phyloP scores from a whole-genome alignment of 2,888 invertebrate genomes.

The Strigamia crassipes region DNA sequence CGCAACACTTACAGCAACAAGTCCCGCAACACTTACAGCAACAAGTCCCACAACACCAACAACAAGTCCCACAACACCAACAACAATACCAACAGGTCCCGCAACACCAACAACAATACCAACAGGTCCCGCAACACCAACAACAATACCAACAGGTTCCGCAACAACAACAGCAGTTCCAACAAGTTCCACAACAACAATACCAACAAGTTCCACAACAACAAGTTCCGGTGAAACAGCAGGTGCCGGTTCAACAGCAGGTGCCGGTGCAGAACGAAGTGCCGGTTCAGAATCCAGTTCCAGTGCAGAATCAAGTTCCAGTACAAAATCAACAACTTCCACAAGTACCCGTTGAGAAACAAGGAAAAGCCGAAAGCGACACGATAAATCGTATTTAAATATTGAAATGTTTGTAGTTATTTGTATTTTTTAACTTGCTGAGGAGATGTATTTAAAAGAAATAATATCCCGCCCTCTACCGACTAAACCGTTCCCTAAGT shows the following conservation, averaged over 20 bases:
- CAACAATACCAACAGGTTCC: conserved; percentile 46
- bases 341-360: conserved; percentile 57
- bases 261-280: conserved; percentile 53
- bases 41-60: conserved; percentile 53
- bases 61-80: conserved; percentile 48
- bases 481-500: background rate
- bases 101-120: conserved; percentile 52
- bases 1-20: conserved; percentile 48
- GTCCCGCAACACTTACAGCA: conserved; percentile 51
- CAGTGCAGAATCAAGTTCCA: conserved; percentile 55
- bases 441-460: background rate
- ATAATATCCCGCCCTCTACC: background rate
- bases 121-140: conserved; percentile 53
- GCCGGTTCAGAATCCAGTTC: conserved; percentile 54
- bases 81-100: conserved; percentile 47
- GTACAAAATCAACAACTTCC: conserved; percentile 55
- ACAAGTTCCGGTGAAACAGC: conserved; percentile 10
- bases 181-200: conserved; percentile 49
- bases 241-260: conserved; percentile 51
- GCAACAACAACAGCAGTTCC: conserved; percentile 51
- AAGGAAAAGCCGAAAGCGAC: conserved; percentile 53
- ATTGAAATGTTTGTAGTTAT: background rate
- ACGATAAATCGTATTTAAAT: background rate
- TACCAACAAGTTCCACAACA: conserved; percentile 54
- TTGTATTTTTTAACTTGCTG: background rate